Evolutionary conservation across 1,140 invertebrate genomes (phyloP), one percentile per base, ranked within the genome.

Genomic region (Cephus cinctus): DNA sequence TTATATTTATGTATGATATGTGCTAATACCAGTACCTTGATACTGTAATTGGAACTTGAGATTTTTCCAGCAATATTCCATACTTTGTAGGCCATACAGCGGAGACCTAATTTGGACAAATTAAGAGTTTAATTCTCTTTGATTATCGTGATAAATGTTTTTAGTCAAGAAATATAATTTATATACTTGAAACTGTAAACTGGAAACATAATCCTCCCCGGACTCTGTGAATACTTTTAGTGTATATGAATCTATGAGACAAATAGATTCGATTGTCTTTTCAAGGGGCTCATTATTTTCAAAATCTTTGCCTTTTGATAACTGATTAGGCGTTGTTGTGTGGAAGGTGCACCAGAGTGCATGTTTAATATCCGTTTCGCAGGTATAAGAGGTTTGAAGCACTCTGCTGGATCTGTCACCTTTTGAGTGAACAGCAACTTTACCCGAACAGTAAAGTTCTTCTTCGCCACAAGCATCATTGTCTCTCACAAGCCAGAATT

Each of bases 371-470:
- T 86, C 82, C 22, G 84, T 81, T 51, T 92, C 87, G 57, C 87
- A 83, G 3, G 90, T 94, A 63, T 90, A 95, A 35, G 81, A 80
- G 22, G 85, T 83, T 48, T 83, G 64, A 2, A 79, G 57, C 2
- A 79, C 56, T 18, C 74, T 52, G 20, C 67, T 67, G 16, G 52
- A 54, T 32, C 66, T 64, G 41, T 52, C 61, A n/a, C 85, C 85
- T 78, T 81, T 82, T 2, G 83, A 84, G 84, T 91, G 93, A 16
- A 96, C 82, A 14, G 89, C 91, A 15, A 89, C 88, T 63, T 87
- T 84, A 4, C 87, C 90, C 54, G 84, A 87, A 8, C 92, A 84
- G 78, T 94, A 97, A 11, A 97, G 75, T 73, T 97, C 94, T 75
- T 96, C 92, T 77, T 95, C 93, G 58, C 65, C 67, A 25, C 55